phyloP scores from a whole-genome alignment of 2,888 invertebrate species.

The Drosophila nr. fundita region DNA sequence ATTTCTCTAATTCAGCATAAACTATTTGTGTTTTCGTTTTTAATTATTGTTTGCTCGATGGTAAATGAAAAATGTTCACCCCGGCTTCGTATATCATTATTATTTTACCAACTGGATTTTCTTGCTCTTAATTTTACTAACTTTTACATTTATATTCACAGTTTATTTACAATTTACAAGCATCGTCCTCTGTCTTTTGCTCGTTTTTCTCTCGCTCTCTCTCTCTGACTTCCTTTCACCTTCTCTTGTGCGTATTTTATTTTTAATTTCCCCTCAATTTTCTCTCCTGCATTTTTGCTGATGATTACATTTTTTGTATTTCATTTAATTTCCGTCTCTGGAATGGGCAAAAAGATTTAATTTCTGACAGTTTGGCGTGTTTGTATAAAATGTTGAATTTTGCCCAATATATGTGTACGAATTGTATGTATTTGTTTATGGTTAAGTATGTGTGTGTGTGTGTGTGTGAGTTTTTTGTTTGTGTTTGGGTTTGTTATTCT shows the following conservation, averaged over 20 bases:
- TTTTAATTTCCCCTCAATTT: constrained; percentile 47
- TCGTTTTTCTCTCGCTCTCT: not conserved
- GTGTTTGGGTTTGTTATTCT: constrained; percentile 42
- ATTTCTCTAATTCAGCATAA: not conserved
- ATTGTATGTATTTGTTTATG: not conserved
- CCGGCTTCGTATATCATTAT: not conserved
- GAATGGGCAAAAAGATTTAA: constrained; percentile 53
- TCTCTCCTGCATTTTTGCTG: constrained; percentile 33
- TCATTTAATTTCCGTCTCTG: constrained; percentile 68
- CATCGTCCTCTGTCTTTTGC: constrained; percentile 8
- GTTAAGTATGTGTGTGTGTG: constrained; percentile 3
- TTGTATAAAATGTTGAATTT: constrained; percentile 67
- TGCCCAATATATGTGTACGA: constrained; percentile 26
- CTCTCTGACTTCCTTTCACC: not conserved
- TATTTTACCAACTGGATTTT: not conserved
- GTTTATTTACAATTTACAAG: constrained; percentile 32
- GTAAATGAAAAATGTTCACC: not conserved
- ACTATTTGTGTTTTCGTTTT: not conserved
- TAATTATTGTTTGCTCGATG: not conserved
- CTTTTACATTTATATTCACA: constrained; percentile 3
- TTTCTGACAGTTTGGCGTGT: constrained; percentile 75
- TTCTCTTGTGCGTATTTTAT: constrained; percentile 5
- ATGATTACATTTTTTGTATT: constrained; percentile 67
- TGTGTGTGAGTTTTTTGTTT: constrained; percentile 8
- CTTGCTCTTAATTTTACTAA: not conserved